Evolutionary conservation across 2,888 invertebrate genomes (phyloP).

Genomic region (Oscheius onirici): DNA sequence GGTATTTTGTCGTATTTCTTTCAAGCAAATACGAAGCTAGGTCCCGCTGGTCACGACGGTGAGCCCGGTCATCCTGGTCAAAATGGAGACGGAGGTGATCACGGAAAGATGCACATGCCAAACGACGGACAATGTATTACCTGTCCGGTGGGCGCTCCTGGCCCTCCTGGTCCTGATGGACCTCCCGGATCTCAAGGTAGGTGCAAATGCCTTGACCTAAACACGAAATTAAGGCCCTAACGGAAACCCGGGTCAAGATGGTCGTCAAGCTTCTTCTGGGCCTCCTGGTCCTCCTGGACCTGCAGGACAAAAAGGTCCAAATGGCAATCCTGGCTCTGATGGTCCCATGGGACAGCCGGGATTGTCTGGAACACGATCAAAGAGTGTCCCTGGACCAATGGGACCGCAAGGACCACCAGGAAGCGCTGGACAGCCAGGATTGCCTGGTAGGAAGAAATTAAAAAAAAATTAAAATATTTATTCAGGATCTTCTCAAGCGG

Average conservation of each 20-base stretch:
- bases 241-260: conserved; percentile 17
- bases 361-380: not conserved
- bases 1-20: no score
- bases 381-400: not conserved
- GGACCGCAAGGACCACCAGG: conserved; percentile 14
- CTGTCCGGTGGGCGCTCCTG: conserved; percentile 17
- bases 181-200: not conserved
- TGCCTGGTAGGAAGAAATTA: not conserved
- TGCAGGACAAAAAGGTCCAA: not conserved
- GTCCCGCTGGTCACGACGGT: not conserved
- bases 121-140: conserved; percentile 1
- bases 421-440: conserved; percentile 1
- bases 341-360: conserved; percentile 1
- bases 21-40: no score
- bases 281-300: conserved; percentile 14
- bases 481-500: not conserved
- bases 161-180: conserved; percentile 16
- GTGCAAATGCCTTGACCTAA: no score
- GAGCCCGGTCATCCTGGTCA: not conserved
- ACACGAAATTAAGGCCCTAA: not conserved
- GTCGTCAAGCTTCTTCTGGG: not conserved
- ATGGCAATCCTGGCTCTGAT: conserved; percentile 8
- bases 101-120: not conserved
- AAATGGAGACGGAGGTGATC: not conserved
- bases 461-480: no score